Base-by-base conservation (phyloP, 2,797 vertebrate genomes). In the Sylvilagus floridanus region DNA sequence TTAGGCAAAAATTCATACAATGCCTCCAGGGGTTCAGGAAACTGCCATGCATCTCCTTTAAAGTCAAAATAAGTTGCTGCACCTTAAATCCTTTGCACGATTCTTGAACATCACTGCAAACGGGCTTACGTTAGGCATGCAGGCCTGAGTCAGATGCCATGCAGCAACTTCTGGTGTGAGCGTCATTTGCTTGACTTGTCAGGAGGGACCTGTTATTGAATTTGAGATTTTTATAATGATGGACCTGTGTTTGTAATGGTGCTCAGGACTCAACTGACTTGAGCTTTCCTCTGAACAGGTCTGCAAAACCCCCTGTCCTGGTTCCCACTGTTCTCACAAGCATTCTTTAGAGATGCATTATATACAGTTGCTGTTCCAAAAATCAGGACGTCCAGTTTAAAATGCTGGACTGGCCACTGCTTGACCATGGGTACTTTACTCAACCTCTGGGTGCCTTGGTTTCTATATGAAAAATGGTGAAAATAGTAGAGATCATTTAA, bases 31-130 rank as follows among this genome's bases (percentile, higher is more conserved):
- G 68, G 16, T 66, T 84, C 42, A 28, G 35, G 60, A 94, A 73
- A 26, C 68, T 82, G 28, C 30, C 66, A 65, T 0, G 83, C 5
- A 66, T 75, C 54, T 60, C 57, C 60, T 79, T 62, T 65, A 35
- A 69, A 7, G 37, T 76, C 37, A 30, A 68, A 84, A 62, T 78
- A 26, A 89, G 47, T 57, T 57, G 69, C 32, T 37, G 28, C 4
- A 71, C 22, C 65, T 82, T 78, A 78, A 42, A 47, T 26, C 22
- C 4, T 3, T 52, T 1, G 4, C 14, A 47, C 7, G 26, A 30
- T 60, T 65, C 84, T 42, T 9, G 26, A 78, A 95, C 83, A 52
- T 32, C 66, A 69, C 88, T 69, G 52, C n/a, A 86, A 50, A 84
- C 32, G 90, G 24, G 65, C 19, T 83, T 32, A 35, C 8, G 47